Conservation (phyloP, 2,888 invertebrate genomes). For the Sphecodes monilicornis region DNA sequence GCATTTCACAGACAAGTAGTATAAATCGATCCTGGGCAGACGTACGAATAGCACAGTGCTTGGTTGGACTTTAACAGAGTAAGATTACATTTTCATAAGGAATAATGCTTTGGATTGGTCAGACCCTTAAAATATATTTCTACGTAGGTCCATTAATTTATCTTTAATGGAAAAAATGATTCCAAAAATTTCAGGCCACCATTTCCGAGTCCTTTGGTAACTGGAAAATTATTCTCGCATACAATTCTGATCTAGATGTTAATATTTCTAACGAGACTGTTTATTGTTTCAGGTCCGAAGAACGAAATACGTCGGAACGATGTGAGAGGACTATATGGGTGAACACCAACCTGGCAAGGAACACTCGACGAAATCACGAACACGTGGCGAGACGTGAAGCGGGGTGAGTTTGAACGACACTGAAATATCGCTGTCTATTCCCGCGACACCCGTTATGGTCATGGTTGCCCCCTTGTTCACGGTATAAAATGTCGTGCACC, state of each 20-base stretch:
- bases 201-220: neutral
- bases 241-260: neutral
- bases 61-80: too few species aligned
- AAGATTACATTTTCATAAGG: too few species aligned
- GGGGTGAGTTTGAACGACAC: constrained; percentile 75
- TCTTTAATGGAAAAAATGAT: too few species aligned
- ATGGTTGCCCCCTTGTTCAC: neutral
- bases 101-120: too few species aligned
- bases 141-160: too few species aligned
- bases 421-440: neutral
- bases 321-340: constrained; percentile 74
- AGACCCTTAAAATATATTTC: too few species aligned
- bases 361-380: constrained; percentile 82
- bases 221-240: neutral
- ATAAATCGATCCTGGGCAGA: too few species aligned
- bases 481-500: neutral
- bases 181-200: too few species aligned
- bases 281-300: constrained; percentile 66
- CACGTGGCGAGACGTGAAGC: constrained; percentile 83
- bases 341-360: constrained; percentile 69
- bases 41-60: too few species aligned
- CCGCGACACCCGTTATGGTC: neutral
- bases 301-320: constrained; percentile 65
- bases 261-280: neutral
- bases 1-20: too few species aligned